These are phyloP conservation scores for Ctenomys sociabilis DNA, from an alignment of 2,113 vertebrate genomes.

Conservation along the genomic window DNA sequence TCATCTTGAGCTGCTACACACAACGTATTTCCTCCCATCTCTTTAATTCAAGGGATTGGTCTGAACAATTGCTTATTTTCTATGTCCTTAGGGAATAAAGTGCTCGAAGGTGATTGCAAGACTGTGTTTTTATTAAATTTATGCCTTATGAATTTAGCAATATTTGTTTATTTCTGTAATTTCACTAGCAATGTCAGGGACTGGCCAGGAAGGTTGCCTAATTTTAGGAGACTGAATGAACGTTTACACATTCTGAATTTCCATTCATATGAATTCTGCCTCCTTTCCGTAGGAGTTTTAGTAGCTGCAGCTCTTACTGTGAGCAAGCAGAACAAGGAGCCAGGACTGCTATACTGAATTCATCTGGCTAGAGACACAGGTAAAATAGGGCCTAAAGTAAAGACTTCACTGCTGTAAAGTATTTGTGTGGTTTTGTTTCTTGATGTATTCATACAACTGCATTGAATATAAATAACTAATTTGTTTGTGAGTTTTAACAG, in stretches of 20 bases:
- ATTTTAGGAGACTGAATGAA: slow-evolving; percentile 52
- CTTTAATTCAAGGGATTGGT: slow-evolving; percentile 53
- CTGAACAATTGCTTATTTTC: slow-evolving; percentile 57
- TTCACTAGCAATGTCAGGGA: background rate
- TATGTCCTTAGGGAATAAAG: background rate
- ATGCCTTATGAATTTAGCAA: slow-evolving; percentile 30
- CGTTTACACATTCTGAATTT: slow-evolving; percentile 38
- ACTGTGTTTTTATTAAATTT: background rate
- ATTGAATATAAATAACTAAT: slow-evolving; percentile 1
- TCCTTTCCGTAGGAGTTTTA: background rate
- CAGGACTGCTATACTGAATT: background rate
- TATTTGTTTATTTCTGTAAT: slow-evolving; percentile 42
- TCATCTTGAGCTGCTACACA: slow-evolving; percentile 34
- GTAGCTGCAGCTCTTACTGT: background rate
- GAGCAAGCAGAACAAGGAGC: background rate
- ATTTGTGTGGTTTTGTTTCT: background rate
- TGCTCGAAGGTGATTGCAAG: background rate
- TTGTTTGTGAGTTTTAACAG: background rate
- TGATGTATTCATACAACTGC: background rate
- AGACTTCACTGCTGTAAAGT: background rate
- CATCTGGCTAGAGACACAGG: background rate
- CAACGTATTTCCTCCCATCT: slow-evolving; percentile 36
- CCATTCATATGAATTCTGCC: slow-evolving; percentile 9
- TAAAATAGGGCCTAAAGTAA: background rate
- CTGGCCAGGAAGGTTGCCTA: slow-evolving; percentile 8